phyloP scores from a whole-genome alignment of 2,888 invertebrate species.

The Caenorhabditis angaria region DNA sequence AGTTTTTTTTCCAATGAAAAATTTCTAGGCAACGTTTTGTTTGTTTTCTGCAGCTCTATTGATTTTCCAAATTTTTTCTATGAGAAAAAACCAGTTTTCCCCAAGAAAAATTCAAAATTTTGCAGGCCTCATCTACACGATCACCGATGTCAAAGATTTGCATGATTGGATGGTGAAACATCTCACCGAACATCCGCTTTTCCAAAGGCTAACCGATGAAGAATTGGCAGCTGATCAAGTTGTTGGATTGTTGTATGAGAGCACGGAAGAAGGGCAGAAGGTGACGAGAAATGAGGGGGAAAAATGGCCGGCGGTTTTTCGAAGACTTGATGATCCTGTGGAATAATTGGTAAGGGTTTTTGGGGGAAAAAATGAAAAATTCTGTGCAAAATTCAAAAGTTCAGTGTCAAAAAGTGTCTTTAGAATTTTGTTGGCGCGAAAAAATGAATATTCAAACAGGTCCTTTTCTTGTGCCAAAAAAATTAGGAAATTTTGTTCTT shows the following conservation, averaged over 20 bases:
- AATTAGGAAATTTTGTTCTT: no score
- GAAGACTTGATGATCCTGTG: constrained; percentile 79
- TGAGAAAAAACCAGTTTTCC: no score
- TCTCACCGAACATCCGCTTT: constrained; percentile 88
- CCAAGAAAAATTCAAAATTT: constrained; percentile 51
- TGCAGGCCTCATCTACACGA: constrained; percentile 90
- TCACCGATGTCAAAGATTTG: constrained; percentile 95
- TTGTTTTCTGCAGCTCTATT: not conserved
- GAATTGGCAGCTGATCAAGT: constrained; percentile 78
- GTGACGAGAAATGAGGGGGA: constrained; percentile 90
- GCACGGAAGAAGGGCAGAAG: constrained; percentile 97
- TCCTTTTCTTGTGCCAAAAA: no score
- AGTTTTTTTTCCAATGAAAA: not conserved
- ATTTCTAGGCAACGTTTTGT: not conserved
- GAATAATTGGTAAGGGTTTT: no score
- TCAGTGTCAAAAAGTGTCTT: no score
- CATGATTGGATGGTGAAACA: constrained; percentile 96
- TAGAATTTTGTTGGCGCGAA: no score
- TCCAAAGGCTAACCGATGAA: constrained; percentile 73
- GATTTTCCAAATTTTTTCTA: no score
- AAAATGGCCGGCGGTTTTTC: constrained; percentile 84
- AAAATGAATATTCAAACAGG: no score
- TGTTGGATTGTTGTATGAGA: constrained; percentile 85
- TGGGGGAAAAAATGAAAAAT: no score
- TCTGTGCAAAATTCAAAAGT: no score